phyloP scores from a whole-genome alignment of 2,888 invertebrate genomes.

The Cataglyphis albicans region DNA sequence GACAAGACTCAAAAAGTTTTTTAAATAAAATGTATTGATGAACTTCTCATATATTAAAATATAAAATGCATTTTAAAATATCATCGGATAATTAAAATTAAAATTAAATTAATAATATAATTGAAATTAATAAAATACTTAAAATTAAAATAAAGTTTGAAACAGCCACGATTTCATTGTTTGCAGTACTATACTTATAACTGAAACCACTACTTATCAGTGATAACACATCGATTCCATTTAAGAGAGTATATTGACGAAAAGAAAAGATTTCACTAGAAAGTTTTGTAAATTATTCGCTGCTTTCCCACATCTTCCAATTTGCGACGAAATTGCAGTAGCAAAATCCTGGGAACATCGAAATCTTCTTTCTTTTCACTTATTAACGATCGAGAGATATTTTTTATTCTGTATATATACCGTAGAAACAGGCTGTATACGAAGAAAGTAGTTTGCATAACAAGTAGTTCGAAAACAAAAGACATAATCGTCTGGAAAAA shows the following conservation, averaged over 20 bases:
- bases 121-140: neutral
- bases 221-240: neutral
- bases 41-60: neutral
- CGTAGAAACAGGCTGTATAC: neutral
- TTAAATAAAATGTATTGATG: too few relatives aligned
- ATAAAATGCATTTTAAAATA: neutral
- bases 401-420: constrained; percentile 17
- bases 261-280: constrained; percentile 7
- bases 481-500: constrained; percentile 30
- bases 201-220: neutral
- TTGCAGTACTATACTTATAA: too few relatives aligned
- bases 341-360: constrained; percentile 13
- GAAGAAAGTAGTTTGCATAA: constrained; percentile 40
- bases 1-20: neutral
- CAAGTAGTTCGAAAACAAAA: constrained; percentile 33
- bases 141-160: neutral
- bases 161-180: neutral
- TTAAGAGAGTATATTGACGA: constrained; percentile 5
- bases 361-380: constrained; percentile 14
- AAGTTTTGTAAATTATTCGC: constrained; percentile 32
- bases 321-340: constrained; percentile 24
- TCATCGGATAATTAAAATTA: neutral
- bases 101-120: neutral
- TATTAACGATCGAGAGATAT: constrained; percentile 3
- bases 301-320: neutral